Base-by-base conservation (phyloP, 1,140 invertebrate genomes). In the Pentalonia nigronervosa region DNA sequence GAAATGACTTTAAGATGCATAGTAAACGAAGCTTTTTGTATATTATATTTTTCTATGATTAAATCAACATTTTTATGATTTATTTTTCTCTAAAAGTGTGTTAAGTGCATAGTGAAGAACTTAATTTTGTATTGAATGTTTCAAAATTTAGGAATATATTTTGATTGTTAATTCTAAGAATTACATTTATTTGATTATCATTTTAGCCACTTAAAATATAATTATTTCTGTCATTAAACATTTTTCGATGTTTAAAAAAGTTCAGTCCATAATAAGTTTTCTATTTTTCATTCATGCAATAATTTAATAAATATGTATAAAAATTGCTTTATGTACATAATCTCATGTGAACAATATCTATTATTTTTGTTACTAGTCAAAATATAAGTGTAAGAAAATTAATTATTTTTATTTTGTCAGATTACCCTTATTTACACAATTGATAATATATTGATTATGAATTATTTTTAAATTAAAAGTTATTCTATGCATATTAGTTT, bases 131-230 rank as follows among this genome's bases (percentile, higher is more conserved):
- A 93, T 93, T 53, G 91, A 93, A 83, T 34, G 36, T 93, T 93
- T 53, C 91, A 41, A 93, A 53, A 86, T 84, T 41, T 86, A 14
- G 36, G 53, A 84, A 21, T 20, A 86, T 53, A 93, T 92, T 83
- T 81, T 92, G n/a, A 84, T 93, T 93, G 91, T 93, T 86, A 93
- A 84, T 86, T 93, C 91, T 93, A 93, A 93, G 91, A 84, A 84
- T 53, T 25, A 93, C 45, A 53, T 56, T 93, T 30, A 84, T 45
- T 93, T 93, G 21, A 45, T 86, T 34, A 34, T 36, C 11, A 6
- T 91, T 50, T 84, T 93, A 83, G n/a, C n/a, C 41, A 83, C n/a
- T 48, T 89, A 23, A 41, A 60, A 30, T 90, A 84, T 48, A 30
- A 89, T 89, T 89, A 89, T 41, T 9, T 89, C 53, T 84, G 76